Evolutionary conservation across 2,113 vertebrate genomes (phyloP), one percentile per base, ranked within the genome.

Genomic region (Marcusenius ussheri): DNA sequence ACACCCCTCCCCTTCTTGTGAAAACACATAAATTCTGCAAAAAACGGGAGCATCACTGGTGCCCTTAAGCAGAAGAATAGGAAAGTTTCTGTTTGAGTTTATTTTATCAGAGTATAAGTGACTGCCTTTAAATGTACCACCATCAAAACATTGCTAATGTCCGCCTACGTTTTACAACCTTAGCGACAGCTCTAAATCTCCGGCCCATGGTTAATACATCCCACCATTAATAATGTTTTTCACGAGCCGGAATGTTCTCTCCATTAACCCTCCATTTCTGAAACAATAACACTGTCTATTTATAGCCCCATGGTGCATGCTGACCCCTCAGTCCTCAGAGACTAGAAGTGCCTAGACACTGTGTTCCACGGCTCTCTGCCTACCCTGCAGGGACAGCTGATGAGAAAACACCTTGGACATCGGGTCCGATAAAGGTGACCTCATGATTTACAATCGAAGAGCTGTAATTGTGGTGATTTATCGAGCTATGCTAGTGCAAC

Each of bases 401-500:
- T 89, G 91, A 93, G 93, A 92, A 94, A 94, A 92, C 92, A 93
- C 93, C 91, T 94, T 94, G 94, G 94, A 93, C 94, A 92, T 91
- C 92, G 90, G 80, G 53, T 90, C 91, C 88, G 94, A 94, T 94
- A 94, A 94, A 93, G 92, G 88, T 94, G 93, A 94, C 93, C 94
- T 91, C 93, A 92, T 91, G 91, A 90, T 93, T 94, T 93, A 92
- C 92, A 92, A 88, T 92, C 88, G 90, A 89, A 80, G 56, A 91
- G 92, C 91, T 93, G 93, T 95, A 95, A 95, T 95, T 95, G 92
- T 88, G 53, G 91, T 94, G 93, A 94, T 95, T 95, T 94, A 95
- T 94, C 90, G 93, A 92, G 90, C 53, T 93, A 91, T 91, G 87
- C 88, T 39, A 42, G 49, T n/a, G 13, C 31, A 15, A 3, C 89